Evolutionary conservation across 2,797 vertebrate genomes (phyloP).

Genomic region (Neoniphon sammara): DNA sequence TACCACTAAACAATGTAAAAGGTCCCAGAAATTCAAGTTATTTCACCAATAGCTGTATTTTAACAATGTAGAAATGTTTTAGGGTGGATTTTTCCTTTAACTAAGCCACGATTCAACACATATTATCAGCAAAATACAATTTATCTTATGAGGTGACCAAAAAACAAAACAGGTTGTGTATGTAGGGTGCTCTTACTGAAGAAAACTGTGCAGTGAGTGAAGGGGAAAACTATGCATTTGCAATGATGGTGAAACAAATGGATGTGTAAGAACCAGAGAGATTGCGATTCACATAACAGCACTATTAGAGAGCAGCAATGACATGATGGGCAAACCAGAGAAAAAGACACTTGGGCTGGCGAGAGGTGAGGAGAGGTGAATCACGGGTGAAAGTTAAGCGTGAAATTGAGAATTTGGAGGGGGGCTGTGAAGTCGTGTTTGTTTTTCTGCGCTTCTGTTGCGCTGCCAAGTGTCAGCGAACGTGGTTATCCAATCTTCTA

Average conservation of each 20-base stretch:
- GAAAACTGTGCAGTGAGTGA: neutral
- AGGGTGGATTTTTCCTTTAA: neutral
- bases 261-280: slow-evolving; percentile 10
- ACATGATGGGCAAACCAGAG: slow-evolving; percentile 8
- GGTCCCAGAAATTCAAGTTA: no score
- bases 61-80: no score
- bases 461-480: slow-evolving; percentile 41
- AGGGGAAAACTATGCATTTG: slow-evolving; percentile 15
- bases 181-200: slow-evolving; percentile 4
- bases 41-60: no score
- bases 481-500: slow-evolving; percentile 47
- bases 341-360: slow-evolving; percentile 1
- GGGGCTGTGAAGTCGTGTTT: neutral
- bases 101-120: slow-evolving; percentile 3
- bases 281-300: slow-evolving; percentile 5
- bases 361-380: slow-evolving; percentile 1
- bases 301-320: neutral
- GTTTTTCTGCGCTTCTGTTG: slow-evolving; percentile 17
- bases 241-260: slow-evolving; percentile 28
- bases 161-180: no score
- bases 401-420: neutral
- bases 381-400: slow-evolving; percentile 8
- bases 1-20: neutral
- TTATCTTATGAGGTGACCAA: no score
- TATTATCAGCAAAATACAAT: no score